Base-by-base conservation (phyloP, 2,113 vertebrate species). In the Haplochromis burtoni region DNA sequence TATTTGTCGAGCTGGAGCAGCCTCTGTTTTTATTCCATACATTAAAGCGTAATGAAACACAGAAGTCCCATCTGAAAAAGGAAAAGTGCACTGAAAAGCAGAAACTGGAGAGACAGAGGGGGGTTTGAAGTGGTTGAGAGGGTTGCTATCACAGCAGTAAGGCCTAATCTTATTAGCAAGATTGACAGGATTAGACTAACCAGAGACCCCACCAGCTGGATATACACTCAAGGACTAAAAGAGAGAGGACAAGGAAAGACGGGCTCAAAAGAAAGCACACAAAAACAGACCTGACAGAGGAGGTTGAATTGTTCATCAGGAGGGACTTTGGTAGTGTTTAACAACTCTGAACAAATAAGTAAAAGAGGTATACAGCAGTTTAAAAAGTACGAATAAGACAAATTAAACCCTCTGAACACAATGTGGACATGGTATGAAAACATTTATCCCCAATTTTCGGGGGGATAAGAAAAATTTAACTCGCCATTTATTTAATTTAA, bases 131-230 rank as follows among this genome's bases (percentile, higher is more conserved):
- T 81, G 85, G 83, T 86, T 14, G 6, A 76, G 89, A 87, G 84
- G 83, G 87, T 83, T 89, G 80, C 91, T 88, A 93, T 95, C 91
- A 82, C 92, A 89, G 89, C 92, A 91, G 91, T 78, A 53, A 91
- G 84, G 86, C 87, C 89, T 95, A 95, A 96, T 95, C 94, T 93
- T 78, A 95, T 95, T 96, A 95, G 80, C 14, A 63, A 85, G 91
- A 95, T 82, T 88, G 93, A 91, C 87, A 90, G 92, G 93, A 96
- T 93, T 93, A 94, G 81, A 89, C 76, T 80, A 86, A 90, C 89
- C 87, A 68, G 87, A 91, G 91, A 91, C 84, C 94, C 88, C 88
- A 92, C 87, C 87, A 90, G 94, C 88, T 93, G 93, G 93, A 92
- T 85, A 88, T 81, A 82, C 68, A 89, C 45, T 81, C 31, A 85